Evolutionary conservation across 2,113 vertebrate genomes (phyloP), one percentile per base, ranked within the genome.

Genomic region (Nothoprocta pentlandii): DNA sequence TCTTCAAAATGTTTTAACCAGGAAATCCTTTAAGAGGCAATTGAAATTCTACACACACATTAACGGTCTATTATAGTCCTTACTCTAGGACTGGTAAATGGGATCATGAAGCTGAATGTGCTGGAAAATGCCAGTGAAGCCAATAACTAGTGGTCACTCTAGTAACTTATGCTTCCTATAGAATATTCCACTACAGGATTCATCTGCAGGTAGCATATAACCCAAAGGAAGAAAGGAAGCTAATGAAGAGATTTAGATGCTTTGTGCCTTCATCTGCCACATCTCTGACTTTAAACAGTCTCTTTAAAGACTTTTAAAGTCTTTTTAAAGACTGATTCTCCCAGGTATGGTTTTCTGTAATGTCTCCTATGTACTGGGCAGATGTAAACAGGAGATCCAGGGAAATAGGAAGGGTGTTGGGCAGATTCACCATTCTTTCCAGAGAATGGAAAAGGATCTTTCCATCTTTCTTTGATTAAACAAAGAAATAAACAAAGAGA

Each of bases 1-100:
- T 92, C 85, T 85, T 94, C 41, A 94, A 92, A 93, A 90, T 80
- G 53, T 90, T 93, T 86, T 78, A 90, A 70, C 4, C 5, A 0
- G 1, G 51, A 86, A 84, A 68, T 90, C 68, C 58, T 21, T 36
- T 84, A 78, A 95, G 80, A 91, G 54, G 20, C 47, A 49, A 36
- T 34, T 64, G 51, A 90, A 89, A 80, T 71, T 85, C 68, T 75
- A 70, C 68, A 83, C 54, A 51, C 5, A 20, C 22, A 17, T 67
- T 90, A 80, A 17, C 71, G 49, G 49, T 62, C 51, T 51, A 15
- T 26, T 39, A 51, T 19, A 36, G 26, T 34, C 46, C 46, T 28
- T 36, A 23, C 44, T 39, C 47, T 82, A 79, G 56, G n/a, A 42
- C 30, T 82, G 70, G 63, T 69, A 44, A 85, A 25, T 39, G 21